Evolutionary conservation across 1,140 invertebrate species (phyloP).

Genomic region (Sitophilus oryzae): DNA sequence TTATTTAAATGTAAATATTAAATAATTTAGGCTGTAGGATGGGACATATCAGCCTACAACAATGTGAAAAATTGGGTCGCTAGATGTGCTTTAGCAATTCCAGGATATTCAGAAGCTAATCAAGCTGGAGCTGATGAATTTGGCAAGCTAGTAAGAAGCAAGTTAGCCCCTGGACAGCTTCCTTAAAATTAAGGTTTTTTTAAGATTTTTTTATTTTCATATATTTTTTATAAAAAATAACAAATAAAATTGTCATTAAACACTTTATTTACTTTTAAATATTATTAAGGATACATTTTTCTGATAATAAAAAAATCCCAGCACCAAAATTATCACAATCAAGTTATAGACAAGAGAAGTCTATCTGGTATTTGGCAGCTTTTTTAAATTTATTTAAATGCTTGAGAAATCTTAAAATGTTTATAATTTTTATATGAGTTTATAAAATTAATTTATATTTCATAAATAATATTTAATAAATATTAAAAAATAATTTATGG

Average conservation of each 20-base stretch:
- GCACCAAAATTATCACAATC: conserved; percentile 13
- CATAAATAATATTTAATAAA: not conserved
- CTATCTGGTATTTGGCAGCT: too few species aligned
- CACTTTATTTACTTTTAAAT: not conserved
- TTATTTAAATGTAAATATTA: not conserved
- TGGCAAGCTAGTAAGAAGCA: conserved; percentile 50
- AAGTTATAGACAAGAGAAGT: too few species aligned
- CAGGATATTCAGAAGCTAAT: conserved; percentile 49
- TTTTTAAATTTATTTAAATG: too few species aligned
- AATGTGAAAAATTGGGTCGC: conserved; percentile 61
- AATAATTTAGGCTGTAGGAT: conserved; percentile 54
- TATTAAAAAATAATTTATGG: not conserved
- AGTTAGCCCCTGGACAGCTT: conserved; percentile 45
- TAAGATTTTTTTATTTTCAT: not conserved
- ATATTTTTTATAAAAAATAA: not conserved
- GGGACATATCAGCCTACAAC: conserved; percentile 58
- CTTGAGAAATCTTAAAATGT: too few species aligned
- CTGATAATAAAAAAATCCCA: conserved; percentile 5
- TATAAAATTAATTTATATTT: conserved; percentile 1
- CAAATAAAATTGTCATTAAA: not conserved
- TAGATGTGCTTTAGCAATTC: conserved; percentile 48
- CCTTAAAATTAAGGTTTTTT: not conserved
- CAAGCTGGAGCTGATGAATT: conserved; percentile 49
- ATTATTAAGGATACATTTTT: not conserved
- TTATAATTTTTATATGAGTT: not conserved